Percentiles rank a stretch among this genome's conserved stretches.
phyloP scores from a whole-genome alignment of 2,113 vertebrate species.

The Hippocampus guttulatus region DNA sequence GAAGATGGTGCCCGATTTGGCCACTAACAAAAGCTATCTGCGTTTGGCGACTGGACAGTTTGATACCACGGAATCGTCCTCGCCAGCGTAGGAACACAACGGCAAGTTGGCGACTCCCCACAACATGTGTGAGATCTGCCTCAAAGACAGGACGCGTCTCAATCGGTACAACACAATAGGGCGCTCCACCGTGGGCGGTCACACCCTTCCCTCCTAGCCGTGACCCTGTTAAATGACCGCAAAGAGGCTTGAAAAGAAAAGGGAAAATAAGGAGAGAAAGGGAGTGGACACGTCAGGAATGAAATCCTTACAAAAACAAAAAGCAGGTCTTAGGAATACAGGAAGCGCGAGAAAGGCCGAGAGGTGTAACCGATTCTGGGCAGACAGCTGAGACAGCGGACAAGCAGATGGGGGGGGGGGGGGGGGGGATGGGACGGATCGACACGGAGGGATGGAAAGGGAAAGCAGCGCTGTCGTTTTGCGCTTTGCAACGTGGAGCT shows the following conservation, averaged over 20 bases:
- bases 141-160: constrained; percentile 33
- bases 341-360: constrained; percentile 14
- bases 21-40: constrained; percentile 52
- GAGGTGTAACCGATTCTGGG: constrained; percentile 27
- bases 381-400: constrained; percentile 10
- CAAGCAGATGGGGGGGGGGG: not conserved
- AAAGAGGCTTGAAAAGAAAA: constrained; percentile 32
- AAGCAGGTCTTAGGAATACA: constrained; percentile 8
- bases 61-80: constrained; percentile 36
- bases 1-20: constrained; percentile 16
- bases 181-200: constrained; percentile 55
- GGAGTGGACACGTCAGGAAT: constrained; percentile 24
- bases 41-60: constrained; percentile 23
- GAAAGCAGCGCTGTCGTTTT: constrained; percentile 13
- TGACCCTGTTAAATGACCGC: constrained; percentile 32
- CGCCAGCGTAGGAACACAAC: constrained; percentile 19
- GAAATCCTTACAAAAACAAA: constrained; percentile 11
- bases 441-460: constrained; percentile 16
- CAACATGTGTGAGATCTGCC: constrained; percentile 21
- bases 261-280: constrained; percentile 14
- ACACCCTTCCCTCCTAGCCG: constrained; percentile 59
- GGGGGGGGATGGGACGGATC: constrained; percentile 19
- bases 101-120: constrained; percentile 23
- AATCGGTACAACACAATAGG: constrained; percentile 57
- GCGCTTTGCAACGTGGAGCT: constrained; percentile 51